These are phyloP conservation scores for Melanchra persicariae DNA, from an alignment of 2,888 invertebrate species.

Conservation along the genomic window DNA sequence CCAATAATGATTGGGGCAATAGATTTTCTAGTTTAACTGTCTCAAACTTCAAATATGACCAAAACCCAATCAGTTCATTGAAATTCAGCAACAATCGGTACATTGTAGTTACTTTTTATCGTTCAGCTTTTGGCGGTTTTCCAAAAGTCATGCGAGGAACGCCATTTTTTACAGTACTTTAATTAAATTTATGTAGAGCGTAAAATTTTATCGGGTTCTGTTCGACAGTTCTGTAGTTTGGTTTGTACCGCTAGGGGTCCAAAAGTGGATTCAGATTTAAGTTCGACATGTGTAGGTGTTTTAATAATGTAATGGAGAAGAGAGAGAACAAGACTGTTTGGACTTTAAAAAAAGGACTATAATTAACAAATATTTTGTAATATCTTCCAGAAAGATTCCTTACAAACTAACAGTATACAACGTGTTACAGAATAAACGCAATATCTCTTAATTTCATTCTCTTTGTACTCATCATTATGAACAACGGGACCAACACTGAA, in stretches of 20 bases:
- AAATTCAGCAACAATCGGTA: slow-evolving; percentile 19
- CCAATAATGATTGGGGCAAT: not conserved
- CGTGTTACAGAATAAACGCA: no score
- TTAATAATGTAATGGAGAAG: not conserved
- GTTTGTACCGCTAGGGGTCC: not conserved
- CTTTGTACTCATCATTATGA: no score
- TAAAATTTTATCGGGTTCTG: slow-evolving; percentile 41
- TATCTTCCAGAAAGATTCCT: no score
- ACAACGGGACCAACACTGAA: no score
- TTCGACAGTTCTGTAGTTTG: slow-evolving; percentile 22
- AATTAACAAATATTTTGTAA: no score
- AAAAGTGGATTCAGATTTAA: not conserved
- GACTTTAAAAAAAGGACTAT: no score
- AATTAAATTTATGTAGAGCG: slow-evolving; percentile 42
- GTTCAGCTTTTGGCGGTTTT: slow-evolving; percentile 40
- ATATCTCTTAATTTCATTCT: no score
- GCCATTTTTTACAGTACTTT: slow-evolving; percentile 42
- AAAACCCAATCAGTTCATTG: slow-evolving; percentile 29
- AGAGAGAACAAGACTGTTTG: no score
- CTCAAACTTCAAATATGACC: not conserved
- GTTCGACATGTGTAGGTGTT: not conserved
- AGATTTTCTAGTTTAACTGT: not conserved
- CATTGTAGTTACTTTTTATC: slow-evolving; percentile 49
- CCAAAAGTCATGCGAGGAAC: slow-evolving; percentile 31
- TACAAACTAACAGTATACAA: no score